phyloP scores from a whole-genome alignment of 2,888 invertebrate genomes.

The Mimas tiliae region DNA sequence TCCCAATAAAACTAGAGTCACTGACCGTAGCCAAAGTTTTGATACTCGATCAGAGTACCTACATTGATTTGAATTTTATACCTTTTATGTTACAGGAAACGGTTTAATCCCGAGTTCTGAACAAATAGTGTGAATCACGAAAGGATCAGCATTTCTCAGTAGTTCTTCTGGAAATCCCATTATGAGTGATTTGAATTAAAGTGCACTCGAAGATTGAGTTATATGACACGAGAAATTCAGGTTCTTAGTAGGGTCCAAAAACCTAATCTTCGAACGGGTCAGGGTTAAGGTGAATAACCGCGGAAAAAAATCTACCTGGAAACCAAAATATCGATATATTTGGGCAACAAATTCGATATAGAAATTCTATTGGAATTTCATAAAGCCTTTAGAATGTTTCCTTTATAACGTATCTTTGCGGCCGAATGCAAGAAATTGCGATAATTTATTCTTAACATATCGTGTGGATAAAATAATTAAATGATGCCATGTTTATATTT shows the following conservation, averaged over 20 bases:
- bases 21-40: not conserved
- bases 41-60: not conserved
- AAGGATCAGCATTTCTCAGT: not conserved
- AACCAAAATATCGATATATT: not conserved
- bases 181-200: not conserved
- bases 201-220: slow-evolving; percentile 12
- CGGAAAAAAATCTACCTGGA: slow-evolving; percentile 17
- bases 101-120: not conserved
- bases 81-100: not conserved
- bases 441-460: not conserved
- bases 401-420: not conserved
- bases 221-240: slow-evolving; percentile 12
- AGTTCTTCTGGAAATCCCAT: slow-evolving; percentile 1
- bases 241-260: slow-evolving; percentile 21
- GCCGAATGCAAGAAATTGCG: not conserved
- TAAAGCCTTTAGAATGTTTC: not conserved
- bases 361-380: not conserved
- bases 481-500: slow-evolving; percentile 12
- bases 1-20: not conserved
- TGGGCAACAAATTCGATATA: not conserved
- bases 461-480: not conserved
- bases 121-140: slow-evolving; percentile 7
- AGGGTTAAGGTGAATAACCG: slow-evolving; percentile 4
- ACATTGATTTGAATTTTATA: not conserved
- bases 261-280: slow-evolving; percentile 24